Evolutionary conservation across 2,888 invertebrate genomes (phyloP).

Genomic region (Dermolepida albohirtum): DNA sequence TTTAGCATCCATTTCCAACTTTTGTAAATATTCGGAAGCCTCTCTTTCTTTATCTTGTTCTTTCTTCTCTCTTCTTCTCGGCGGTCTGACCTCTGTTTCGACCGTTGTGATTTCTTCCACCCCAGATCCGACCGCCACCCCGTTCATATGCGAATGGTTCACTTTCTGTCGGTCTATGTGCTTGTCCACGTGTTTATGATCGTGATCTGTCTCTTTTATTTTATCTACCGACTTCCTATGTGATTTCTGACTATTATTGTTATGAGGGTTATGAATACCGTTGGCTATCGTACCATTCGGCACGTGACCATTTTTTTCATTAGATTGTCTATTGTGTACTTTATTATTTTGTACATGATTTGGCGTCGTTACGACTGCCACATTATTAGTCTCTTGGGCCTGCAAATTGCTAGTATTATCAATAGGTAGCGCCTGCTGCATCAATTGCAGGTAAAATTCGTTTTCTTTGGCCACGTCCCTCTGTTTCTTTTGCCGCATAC

Average conservation of each 20-base stretch:
- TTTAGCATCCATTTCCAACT: constrained; percentile 80
- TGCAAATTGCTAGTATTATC: constrained; percentile 63
- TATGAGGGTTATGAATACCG: constrained; percentile 50
- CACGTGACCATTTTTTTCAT: constrained; percentile 63
- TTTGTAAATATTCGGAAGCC: constrained; percentile 68
- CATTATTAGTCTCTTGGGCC: constrained; percentile 28
- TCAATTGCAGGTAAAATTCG: constrained; percentile 92
- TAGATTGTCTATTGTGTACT: constrained; percentile 29
- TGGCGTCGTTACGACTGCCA: constrained; percentile 50
- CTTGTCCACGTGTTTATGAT: constrained; percentile 49
- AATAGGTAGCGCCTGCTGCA: constrained; percentile 90
- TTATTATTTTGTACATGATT: constrained; percentile 50
- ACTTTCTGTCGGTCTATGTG: constrained; percentile 52
- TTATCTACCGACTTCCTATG: constrained; percentile 70
- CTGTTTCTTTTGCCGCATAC: constrained; percentile 91
- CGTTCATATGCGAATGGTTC: constrained; percentile 59
- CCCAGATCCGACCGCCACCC: constrained; percentile 56
- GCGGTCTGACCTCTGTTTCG: constrained; percentile 49
- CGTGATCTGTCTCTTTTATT: constrained; percentile 59
- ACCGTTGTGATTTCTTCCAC: constrained; percentile 49
- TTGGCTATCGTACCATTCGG: constrained; percentile 61
- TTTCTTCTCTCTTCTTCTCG: constrained; percentile 60
- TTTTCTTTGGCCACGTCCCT: constrained; percentile 94
- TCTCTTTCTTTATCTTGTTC: constrained; percentile 66
- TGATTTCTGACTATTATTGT: constrained; percentile 61